These are phyloP conservation scores for Pholis gunnellus DNA, from an alignment of 2,113 vertebrate genomes.

Conservation along the genomic window DNA sequence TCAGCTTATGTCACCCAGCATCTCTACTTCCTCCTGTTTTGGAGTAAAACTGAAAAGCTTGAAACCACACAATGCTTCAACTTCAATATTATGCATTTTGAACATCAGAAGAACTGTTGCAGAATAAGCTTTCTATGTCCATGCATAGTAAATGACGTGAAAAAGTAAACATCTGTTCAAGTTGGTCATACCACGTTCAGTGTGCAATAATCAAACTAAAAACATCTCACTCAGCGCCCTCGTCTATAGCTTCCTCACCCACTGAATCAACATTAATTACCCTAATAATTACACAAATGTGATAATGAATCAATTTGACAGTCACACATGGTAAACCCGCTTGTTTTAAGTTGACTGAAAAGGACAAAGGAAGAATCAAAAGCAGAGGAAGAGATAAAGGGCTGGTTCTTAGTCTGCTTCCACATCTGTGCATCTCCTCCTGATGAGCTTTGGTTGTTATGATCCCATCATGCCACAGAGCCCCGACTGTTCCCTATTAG, in stretches of 20 bases:
- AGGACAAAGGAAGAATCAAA: not conserved
- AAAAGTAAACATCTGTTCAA: not conserved
- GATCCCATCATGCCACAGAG: conserved; percentile 57
- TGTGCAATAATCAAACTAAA: conserved; percentile 25
- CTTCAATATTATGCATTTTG: not conserved
- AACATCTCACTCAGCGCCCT: conserved; percentile 41
- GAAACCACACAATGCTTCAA: not conserved
- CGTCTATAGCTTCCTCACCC: conserved; percentile 32
- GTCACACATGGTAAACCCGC: conserved; percentile 31
- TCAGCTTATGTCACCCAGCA: not conserved
- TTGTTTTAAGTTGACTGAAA: conserved; percentile 35
- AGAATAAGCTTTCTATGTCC: not conserved
- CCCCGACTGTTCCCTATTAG: conserved; percentile 65
- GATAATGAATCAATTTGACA: conserved; percentile 63
- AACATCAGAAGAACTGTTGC: not conserved
- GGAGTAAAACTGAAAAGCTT: not conserved
- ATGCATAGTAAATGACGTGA: not conserved
- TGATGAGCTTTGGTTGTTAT: conserved; percentile 58
- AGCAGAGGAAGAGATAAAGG: not conserved
- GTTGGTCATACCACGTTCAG: not conserved
- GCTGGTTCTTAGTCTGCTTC: conserved; percentile 23
- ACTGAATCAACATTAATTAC: conserved; percentile 49
- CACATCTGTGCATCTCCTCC: conserved; percentile 41
- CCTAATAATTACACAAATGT: conserved; percentile 60
- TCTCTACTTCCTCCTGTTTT: not conserved